Conservation (phyloP, 2,797 vertebrate species). For the Pangasius sanitwongsei region DNA sequence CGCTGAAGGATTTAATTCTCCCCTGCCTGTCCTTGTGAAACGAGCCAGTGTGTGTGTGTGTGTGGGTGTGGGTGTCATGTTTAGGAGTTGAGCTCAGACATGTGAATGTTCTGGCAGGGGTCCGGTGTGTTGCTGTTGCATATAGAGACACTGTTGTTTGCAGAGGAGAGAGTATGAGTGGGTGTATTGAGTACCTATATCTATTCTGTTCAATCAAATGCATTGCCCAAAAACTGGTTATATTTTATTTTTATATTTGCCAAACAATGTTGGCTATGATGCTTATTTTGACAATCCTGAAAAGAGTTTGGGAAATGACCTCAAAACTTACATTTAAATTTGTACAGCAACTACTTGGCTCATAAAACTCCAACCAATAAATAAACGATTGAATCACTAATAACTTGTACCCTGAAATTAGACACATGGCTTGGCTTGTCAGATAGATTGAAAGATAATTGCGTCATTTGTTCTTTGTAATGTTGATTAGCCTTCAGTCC, state of each 20-base stretch:
- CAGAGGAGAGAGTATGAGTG: neutral
- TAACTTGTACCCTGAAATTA: constrained; percentile 52
- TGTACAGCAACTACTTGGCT: constrained; percentile 41
- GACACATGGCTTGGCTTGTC: constrained; percentile 49
- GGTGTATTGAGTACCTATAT: neutral
- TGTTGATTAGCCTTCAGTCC: constrained; percentile 57
- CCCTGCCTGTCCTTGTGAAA: constrained; percentile 38
- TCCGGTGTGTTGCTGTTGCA: constrained; percentile 27
- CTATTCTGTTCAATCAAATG: neutral
- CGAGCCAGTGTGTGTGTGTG: constrained; percentile 20
- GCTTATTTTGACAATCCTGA: neutral
- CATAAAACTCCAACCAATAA: constrained; percentile 46
- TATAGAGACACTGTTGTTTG: constrained; percentile 23
- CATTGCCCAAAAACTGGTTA: neutral
- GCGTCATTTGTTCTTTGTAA: constrained; percentile 53
- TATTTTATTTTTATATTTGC: neutral
- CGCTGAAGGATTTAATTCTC: constrained; percentile 38
- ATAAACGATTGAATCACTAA: constrained; percentile 49
- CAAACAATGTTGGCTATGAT: neutral
- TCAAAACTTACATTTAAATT: constrained; percentile 37
- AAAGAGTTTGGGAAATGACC: neutral
- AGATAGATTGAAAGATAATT: constrained; percentile 61
- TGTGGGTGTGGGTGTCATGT: constrained; percentile 44
- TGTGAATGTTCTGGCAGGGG: constrained; percentile 46
- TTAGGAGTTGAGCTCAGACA: constrained; percentile 43